Base-by-base conservation (phyloP, 2,797 vertebrate genomes). In the Aselliscus stoliczkanus region DNA sequence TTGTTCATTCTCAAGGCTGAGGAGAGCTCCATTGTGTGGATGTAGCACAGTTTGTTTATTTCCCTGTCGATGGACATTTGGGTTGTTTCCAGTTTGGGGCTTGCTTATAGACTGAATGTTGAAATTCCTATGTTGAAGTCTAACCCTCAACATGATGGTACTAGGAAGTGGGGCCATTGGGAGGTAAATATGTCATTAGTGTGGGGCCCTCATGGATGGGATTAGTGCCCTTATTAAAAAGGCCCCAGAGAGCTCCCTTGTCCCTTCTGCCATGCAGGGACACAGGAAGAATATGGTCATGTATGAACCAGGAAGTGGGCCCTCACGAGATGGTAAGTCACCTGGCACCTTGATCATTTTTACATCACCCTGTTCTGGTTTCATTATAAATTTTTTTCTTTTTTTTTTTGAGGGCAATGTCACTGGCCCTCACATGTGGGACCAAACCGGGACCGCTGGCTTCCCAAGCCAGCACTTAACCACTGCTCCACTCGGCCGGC, bases 1-100 rank as follows among this genome's bases (percentile, higher is more conserved):
- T 17, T 27, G 10, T 47, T 25, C 11, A 0, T 21, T 58, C 37
- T 37, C 21, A 1, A 0, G 23, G 83, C 67, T 3, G 39, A 18
- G 65, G 5, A 58, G 17, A 2, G 6, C 31, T 39, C n/a, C 15
- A 0, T 2, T 3, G 14, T 1, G 2, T 1, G 29, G 70, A 5
- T 44, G 4, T 0, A 0, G 23, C 56, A 50, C 31, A 12, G 54
- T 37, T 31, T 29, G 2, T 29, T 31, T 11, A 11, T 39, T 6
- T 34, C 62, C 27, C 23, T 11, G 23, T 20, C 14, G 44, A 21
- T 27, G 47, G 34, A 70, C 31, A 52, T 37, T 23, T 70, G 50
- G 25, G 25, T 27, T 31, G 44, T n/a, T 34, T 69, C 60, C 17
- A 39, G 60, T 34, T 27, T 52, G 47, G 81, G 81, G 31, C 44